A percentile compares a stretch with the other conserved stretches of the same genome.
Conservation (phyloP, 2,888 invertebrate species). For the Euclidia mi region DNA sequence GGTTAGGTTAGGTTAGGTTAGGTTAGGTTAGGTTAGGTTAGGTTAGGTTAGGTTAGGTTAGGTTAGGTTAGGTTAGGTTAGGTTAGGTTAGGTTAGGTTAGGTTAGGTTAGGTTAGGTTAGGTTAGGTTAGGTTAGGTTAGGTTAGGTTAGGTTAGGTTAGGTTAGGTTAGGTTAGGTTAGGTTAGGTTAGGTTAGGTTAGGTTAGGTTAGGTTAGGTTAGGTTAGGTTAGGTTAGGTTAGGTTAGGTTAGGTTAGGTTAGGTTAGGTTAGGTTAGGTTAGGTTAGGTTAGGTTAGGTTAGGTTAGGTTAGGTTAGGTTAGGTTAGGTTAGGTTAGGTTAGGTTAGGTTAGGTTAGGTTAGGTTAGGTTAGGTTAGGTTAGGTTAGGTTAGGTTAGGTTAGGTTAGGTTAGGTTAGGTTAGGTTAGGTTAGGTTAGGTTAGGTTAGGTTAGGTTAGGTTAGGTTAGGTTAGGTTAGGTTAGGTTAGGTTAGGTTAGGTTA, state of each 20-base stretch:
- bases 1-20: conserved; percentile 24
- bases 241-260: conserved; percentile 8
- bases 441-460: conserved; percentile 46
- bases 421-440: conserved; percentile 25
- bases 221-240: conserved; percentile 23
- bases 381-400: conserved; percentile 22
- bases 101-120: conserved; percentile 7
- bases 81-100: conserved; percentile 4
- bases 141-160: conserved; percentile 47
- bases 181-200: conserved; percentile 44
- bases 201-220: conserved; percentile 36
- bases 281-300: conserved; percentile 21
- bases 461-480: conserved; percentile 46
- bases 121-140: conserved; percentile 32
- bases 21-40: conserved; percentile 26
- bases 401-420: conserved; percentile 21
- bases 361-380: conserved; percentile 20
- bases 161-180: conserved; percentile 37
- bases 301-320: conserved; percentile 23
- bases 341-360: conserved; percentile 16
- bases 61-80: neutral
- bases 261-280: conserved; percentile 22
- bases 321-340: conserved; percentile 19
- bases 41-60: conserved; percentile 17
- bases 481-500: conserved; percentile 41